Conservation (phyloP, 2,797 vertebrate species). For the Distichodus sexfasciatus region DNA sequence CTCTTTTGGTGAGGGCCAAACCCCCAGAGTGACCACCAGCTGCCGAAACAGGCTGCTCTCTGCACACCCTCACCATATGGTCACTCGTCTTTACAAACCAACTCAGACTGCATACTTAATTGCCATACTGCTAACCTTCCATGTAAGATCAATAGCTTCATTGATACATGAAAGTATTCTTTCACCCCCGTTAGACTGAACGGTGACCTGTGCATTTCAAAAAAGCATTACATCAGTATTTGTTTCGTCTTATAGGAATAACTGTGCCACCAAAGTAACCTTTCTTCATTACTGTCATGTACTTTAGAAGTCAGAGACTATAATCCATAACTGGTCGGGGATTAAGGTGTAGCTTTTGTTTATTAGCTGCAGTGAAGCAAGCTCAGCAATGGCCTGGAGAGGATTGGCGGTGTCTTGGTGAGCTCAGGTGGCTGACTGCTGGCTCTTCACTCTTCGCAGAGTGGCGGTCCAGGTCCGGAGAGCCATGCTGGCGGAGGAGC, state of each 20-base stretch:
- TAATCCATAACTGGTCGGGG: constrained; percentile 35
- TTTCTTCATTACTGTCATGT: constrained; percentile 37
- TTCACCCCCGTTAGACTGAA: not conserved
- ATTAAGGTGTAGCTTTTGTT: constrained; percentile 41
- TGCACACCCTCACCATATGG: constrained; percentile 27
- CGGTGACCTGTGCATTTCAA: not conserved
- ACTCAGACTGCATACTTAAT: constrained; percentile 17
- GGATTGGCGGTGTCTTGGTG: constrained; percentile 2
- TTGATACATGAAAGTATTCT: not conserved
- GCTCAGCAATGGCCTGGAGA: constrained; percentile 31
- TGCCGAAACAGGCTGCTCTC: constrained; percentile 23
- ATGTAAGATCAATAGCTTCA: not conserved
- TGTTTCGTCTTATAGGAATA: constrained; percentile 6
- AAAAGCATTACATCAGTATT: not conserved
- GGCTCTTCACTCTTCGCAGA: constrained; percentile 77
- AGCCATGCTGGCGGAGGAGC: constrained; percentile 88
- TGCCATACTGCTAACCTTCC: not conserved
- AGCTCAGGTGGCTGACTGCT: not conserved
- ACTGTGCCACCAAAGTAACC: constrained; percentile 18
- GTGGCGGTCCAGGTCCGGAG: constrained; percentile 85
- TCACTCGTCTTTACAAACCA: constrained; percentile 9
- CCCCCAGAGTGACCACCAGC: constrained; percentile 32
- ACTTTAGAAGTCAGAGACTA: constrained; percentile 32
- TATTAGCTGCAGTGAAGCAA: constrained; percentile 36
- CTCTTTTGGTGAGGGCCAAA: constrained; percentile 26